phyloP scores from a whole-genome alignment of 2,113 vertebrate genomes.

The Anoura caudifer region DNA sequence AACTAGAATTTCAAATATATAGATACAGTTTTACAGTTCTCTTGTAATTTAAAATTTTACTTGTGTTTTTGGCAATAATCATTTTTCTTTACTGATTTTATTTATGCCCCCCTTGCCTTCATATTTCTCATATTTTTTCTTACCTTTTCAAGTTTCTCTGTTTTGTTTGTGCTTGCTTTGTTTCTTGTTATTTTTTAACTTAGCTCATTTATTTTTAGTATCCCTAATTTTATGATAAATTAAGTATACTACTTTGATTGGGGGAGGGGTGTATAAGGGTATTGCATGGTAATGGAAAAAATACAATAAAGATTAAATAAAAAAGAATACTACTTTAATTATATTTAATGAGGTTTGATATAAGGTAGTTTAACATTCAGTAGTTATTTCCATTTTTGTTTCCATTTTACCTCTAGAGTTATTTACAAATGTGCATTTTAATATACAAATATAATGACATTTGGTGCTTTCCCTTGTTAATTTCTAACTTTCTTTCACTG shows the following conservation, averaged over 20 bases:
- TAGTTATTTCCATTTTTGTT: not conserved
- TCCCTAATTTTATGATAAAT: not conserved
- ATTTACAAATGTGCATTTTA: not conserved
- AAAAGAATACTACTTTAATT: not conserved
- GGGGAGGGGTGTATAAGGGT: too few species aligned
- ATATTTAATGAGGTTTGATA: not conserved
- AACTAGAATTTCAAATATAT: not conserved
- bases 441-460: not conserved
- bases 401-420: not conserved
- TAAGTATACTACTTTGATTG: not conserved
- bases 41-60: not conserved
- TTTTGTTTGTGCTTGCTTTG: not conserved
- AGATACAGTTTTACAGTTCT: not conserved
- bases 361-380: not conserved
- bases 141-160: not conserved
- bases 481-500: not conserved
- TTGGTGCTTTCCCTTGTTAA: not conserved
- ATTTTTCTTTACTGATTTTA: conserved; percentile 4
- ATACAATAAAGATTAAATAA: too few species aligned
- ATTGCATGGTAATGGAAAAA: too few species aligned
- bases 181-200: not conserved
- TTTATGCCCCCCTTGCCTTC: not conserved
- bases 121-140: not conserved
- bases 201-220: conserved; percentile 3
- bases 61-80: not conserved